phyloP scores from a whole-genome alignment of 1,140 invertebrate species.

The Papilio helenus region DNA sequence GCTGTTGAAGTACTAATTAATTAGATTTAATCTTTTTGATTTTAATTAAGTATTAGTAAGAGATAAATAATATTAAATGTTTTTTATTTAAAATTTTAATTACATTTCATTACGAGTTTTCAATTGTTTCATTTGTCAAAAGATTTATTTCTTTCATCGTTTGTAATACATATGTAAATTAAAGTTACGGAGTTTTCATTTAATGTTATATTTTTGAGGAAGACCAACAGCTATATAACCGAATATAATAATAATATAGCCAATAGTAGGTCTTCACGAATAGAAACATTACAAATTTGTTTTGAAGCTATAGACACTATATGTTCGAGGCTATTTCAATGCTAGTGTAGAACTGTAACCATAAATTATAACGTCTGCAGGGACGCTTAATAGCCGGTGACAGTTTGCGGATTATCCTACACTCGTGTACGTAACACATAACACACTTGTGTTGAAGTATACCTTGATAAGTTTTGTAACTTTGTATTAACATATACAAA shows the following conservation, averaged over 20 bases:
- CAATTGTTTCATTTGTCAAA: too few relatives aligned
- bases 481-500: neutral
- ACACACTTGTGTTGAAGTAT: neutral
- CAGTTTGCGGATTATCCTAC: constrained; percentile 25
- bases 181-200: too few relatives aligned
- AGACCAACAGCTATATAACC: too few relatives aligned
- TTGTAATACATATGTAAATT: too few relatives aligned
- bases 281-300: neutral
- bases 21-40: neutral
- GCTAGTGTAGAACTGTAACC: neutral
- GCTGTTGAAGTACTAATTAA: neutral
- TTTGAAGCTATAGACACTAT: neutral
- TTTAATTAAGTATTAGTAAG: neutral
- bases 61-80: too few relatives aligned
- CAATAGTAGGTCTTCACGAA: too few relatives aligned
- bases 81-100: too few relatives aligned
- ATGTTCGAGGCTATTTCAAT: neutral
- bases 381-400: constrained; percentile 37
- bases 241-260: too few relatives aligned
- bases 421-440: neutral
- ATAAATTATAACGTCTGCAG: constrained; percentile 35
- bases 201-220: too few relatives aligned
- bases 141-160: too few relatives aligned
- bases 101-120: too few relatives aligned
- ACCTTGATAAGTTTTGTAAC: neutral